Base-by-base conservation (phyloP, 2,797 vertebrate species). In the Coluber constrictor region DNA sequence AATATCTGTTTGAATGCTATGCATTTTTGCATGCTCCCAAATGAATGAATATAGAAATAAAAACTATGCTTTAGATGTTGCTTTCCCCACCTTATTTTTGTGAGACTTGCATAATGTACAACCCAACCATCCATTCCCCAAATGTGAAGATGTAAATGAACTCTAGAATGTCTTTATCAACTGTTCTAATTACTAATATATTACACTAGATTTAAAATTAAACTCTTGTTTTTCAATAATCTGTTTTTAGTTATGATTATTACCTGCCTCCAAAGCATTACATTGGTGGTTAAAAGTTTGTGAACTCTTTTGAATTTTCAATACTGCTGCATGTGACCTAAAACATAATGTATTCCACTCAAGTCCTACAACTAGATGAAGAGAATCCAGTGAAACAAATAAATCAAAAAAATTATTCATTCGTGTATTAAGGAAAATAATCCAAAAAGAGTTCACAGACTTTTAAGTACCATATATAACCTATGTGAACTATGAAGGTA, bases 151-250 rank as follows among this genome's bases (percentile, higher is more conserved):
- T 25, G 63, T 88, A 37, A 91, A 88, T 55, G 23, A 91, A 79
- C 74, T 55, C 25, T 43, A 56, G 63, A 79, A 13, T 37, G 86
- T 88, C 18, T 93, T 37, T 23, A 88, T 87, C 89, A 87, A 88
- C 29, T 60, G 63, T 25, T 59, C 63, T 91, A 91, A 93, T 91
- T 91, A 70, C 56, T 27, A 91, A 79, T 66, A 93, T 91, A 88
- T 61, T 93, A 91, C 92, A 88, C 9, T 88, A 86, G 86, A 43
- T 43, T 79, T 91, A 88, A 93, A 90, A 93, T 90, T 66, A 93
- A 93, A 90, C 20, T 56, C 86, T 56, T 61, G 55, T 43, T 18
- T 74, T 74, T 74, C 66, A 74, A 74, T 74, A 20, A 74, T 74
- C 15, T 74, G 66, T 74, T 74, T 74, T 74, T 18, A 63, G 66